Base-by-base conservation (phyloP, 1,140 invertebrate species). In the Agrypnia vestita region DNA sequence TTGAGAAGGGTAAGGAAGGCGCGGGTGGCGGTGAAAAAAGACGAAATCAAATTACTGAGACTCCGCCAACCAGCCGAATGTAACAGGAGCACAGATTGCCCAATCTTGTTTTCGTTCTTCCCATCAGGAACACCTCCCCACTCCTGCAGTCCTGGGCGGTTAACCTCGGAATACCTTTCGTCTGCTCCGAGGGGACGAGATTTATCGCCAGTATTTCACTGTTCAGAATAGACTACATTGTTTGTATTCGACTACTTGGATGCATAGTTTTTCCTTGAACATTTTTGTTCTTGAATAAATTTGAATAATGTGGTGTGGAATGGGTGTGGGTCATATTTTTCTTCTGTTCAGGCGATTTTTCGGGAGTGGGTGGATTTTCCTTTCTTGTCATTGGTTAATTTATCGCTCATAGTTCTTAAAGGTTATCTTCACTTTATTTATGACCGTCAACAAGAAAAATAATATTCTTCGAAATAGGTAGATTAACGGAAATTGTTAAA, bases 101-200 rank as follows among this genome's bases (percentile, higher is more conserved):
- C 80, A 82, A 82, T 82, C 80, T 82, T 82, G 80, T 82, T 79
- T 76, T 81, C 74, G 73, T 73, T 78, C 73, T 53, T 76, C 44
- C 77, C 76, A 56, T 69, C 76, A 35, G 67, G 55, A 21, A 77
- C 46, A 19, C 47, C 61, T 21, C 59, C 80, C 71, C 72, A 55
- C 43, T 77, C 49, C 61, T 77, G 59, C 46, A 47, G 46, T 74
- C 75, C 64, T 72, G 72, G 49, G 77, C 73, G 80, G 80, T 64
- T 77, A 72, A 79, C 77, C 80, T 76, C 77, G 76, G 73, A 76
- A 55, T 69, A 15, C 69, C 72, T 61, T 55, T 46, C 76, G 25
- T 46, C 69, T 15, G 13, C 17, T 56, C 19, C 43, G 44, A 46
- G 17, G 25, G 13, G 19, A 12, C 25, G 69, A 81, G 80, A 81